Conservation (phyloP, 1,140 invertebrate genomes). For the Aphelenchoides avenae region DNA sequence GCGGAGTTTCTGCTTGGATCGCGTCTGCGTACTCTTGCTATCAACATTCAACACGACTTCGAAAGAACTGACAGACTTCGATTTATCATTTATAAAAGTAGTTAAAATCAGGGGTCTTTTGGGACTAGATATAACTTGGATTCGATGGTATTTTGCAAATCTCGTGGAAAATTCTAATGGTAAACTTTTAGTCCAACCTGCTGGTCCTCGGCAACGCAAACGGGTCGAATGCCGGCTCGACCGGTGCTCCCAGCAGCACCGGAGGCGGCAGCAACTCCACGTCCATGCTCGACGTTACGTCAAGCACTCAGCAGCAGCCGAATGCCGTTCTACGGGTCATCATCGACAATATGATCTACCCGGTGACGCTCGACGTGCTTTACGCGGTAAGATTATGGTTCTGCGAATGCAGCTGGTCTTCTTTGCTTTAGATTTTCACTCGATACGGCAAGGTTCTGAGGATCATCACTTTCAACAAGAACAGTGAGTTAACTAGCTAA, state of each 20-base stretch:
- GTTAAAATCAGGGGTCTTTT: conserved; percentile 1
- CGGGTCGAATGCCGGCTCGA: no score
- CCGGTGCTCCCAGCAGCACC: conserved; percentile 1
- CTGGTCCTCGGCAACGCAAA: neutral
- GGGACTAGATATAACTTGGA: neutral
- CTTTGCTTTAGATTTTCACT: conserved; percentile 82
- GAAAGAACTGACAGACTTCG: neutral
- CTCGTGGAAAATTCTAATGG: neutral
- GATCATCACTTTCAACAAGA: conserved; percentile 99
- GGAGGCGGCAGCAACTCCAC: neutral
- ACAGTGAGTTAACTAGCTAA: conserved; percentile 74
- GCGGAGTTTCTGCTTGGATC: no score
- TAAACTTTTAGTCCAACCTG: neutral
- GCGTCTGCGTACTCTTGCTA: no score
- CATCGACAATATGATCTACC: conserved; percentile 95
- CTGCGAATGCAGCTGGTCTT: conserved; percentile 3
- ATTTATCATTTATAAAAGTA: neutral
- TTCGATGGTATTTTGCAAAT: neutral
- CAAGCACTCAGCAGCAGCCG: conserved; percentile 54
- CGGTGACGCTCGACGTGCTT: conserved; percentile 91
- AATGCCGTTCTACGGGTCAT: conserved; percentile 85
- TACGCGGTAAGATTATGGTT: conserved; percentile 69
- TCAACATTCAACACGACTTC: conserved; percentile 4
- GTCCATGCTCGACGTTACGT: conserved; percentile 24
- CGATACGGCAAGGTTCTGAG: conserved; percentile 94